A percentile compares a stretch with the other conserved stretches of the same genome.
Conservation (phyloP, 2,113 vertebrate genomes). For the Podiceps cristatus region DNA sequence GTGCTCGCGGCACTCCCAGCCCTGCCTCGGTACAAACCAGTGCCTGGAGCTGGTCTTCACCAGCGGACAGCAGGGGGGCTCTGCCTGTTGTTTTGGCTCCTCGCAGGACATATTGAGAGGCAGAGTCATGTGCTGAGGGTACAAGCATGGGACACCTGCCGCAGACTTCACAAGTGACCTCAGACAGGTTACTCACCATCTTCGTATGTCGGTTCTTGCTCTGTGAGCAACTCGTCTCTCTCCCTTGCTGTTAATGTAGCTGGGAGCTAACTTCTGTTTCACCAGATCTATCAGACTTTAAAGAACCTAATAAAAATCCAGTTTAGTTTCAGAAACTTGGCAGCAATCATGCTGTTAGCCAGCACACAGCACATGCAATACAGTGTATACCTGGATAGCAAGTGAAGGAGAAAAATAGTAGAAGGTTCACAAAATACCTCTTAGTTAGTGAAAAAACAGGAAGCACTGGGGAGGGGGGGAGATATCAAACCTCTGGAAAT, state of each 20-base stretch:
- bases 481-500: neutral
- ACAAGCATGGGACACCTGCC: neutral
- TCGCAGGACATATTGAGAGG: neutral
- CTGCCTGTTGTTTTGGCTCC: neutral
- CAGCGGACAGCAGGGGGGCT: neutral
- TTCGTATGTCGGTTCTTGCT: neutral
- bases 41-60: neutral
- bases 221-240: neutral
- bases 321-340: neutral
- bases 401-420: neutral
- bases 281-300: neutral
- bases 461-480: rapidly evolving
- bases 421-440: neutral
- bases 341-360: neutral
- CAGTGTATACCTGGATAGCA: neutral
- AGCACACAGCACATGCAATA: neutral
- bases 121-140: neutral
- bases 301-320: neutral
- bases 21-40: neutral
- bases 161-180: neutral
- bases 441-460: neutral
- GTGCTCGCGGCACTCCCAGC: neutral
- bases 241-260: neutral
- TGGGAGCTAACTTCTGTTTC: neutral
- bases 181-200: neutral